phyloP scores from a whole-genome alignment of 2,113 vertebrate species.

The Sapayoa aenigma region DNA sequence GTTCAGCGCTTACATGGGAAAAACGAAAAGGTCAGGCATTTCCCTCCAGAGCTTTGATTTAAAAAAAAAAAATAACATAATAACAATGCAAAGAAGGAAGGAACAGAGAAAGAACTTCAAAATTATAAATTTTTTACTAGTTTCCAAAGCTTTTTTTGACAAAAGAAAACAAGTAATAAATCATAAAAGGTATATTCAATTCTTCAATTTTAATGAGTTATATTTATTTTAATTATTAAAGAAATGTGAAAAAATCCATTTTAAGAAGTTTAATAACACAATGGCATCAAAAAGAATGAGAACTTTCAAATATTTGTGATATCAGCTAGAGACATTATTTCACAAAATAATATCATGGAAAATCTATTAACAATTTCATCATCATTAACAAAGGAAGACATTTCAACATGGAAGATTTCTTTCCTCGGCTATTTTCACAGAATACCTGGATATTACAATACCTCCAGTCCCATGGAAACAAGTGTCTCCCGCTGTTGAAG shows the following conservation, averaged over 20 bases:
- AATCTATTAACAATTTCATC: not conserved
- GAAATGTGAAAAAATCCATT: not conserved
- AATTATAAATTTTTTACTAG: not conserved
- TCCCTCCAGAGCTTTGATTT: not conserved
- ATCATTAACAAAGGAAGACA: not conserved
- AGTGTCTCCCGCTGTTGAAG: not conserved
- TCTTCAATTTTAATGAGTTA: not conserved
- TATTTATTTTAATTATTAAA: not conserved
- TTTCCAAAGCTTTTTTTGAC: not conserved
- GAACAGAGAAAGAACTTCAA: not conserved
- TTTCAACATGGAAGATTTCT: not conserved
- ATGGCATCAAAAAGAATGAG: not conserved
- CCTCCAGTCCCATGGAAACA: not conserved
- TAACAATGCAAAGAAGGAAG: not conserved
- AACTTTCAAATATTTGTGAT: not conserved
- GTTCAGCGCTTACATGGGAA: constrained; percentile 8
- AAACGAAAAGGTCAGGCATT: not conserved
- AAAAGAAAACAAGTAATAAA: not conserved
- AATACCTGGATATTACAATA: not conserved
- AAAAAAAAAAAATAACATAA: not conserved
- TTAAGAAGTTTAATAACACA: not conserved
- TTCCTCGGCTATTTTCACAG: not conserved
- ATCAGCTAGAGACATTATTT: not conserved
- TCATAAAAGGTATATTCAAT: not conserved
- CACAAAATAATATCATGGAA: not conserved